Evolutionary conservation across 2,888 invertebrate species (phyloP).

Genomic region (Dysmachus trigonus): DNA sequence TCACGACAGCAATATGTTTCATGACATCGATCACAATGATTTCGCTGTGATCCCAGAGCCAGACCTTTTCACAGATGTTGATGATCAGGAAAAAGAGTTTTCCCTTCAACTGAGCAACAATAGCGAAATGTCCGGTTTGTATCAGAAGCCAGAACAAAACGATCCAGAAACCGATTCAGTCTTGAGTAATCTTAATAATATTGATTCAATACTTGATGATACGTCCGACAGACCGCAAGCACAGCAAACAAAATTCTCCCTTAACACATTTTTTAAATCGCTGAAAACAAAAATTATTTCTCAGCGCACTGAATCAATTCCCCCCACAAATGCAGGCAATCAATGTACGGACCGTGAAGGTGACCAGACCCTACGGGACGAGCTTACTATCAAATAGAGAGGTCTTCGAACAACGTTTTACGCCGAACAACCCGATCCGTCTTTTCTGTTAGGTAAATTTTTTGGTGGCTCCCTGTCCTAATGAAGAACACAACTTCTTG

Average conservation of each 20-base stretch:
- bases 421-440: background rate
- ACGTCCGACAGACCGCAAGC: background rate
- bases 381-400: constrained; percentile 20
- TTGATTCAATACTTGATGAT: background rate
- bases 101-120: background rate
- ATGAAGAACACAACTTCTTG: background rate
- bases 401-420: background rate
- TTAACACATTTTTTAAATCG: background rate
- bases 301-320: background rate
- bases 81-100: background rate
- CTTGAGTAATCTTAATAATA: background rate
- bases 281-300: background rate
- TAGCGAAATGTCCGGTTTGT: background rate
- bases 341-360: background rate
- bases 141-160: background rate
- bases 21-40: background rate
- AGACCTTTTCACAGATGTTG: background rate
- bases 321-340: background rate
- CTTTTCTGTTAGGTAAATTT: background rate
- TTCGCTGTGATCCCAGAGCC: background rate
- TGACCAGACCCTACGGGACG: background rate
- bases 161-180: background rate
- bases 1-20: background rate
- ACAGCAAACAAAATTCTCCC: constrained; percentile 12
- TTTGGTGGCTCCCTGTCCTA: background rate